A percentile compares a stretch with the other conserved stretches of the same genome.
phyloP scores from a whole-genome alignment of 2,888 invertebrate species.

The Diplolepis rosae region DNA sequence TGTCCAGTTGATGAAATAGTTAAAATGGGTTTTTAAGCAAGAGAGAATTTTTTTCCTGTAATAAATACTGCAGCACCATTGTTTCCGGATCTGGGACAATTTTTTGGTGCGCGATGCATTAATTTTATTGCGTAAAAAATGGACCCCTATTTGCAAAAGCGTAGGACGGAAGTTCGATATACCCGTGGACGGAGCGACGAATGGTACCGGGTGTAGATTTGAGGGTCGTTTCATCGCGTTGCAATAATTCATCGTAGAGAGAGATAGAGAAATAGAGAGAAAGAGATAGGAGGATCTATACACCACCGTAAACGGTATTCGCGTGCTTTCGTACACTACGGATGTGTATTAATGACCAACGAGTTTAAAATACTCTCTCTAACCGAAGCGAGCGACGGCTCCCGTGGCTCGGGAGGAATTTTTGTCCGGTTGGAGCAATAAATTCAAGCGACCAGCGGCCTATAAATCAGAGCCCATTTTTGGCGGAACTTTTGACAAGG shows the following conservation, averaged over 20 bases:
- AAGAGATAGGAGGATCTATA: neutral
- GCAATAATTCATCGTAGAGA: slow-evolving; percentile 25
- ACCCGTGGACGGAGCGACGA: slow-evolving; percentile 12
- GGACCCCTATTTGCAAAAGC: slow-evolving; percentile 10
- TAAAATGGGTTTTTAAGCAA: no score
- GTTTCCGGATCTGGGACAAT: neutral
- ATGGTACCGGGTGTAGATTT: slow-evolving; percentile 14
- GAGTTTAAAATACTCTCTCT: slow-evolving; percentile 61
- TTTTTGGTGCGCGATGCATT: slow-evolving; percentile 10
- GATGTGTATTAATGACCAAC: slow-evolving; percentile 62
- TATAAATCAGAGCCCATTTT: slow-evolving; percentile 68
- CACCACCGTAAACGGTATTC: slow-evolving; percentile 10
- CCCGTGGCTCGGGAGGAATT: slow-evolving; percentile 43
- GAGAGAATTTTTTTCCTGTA: no score
- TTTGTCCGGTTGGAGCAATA: slow-evolving; percentile 56
- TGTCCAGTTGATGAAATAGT: no score
- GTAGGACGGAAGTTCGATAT: slow-evolving; percentile 13
- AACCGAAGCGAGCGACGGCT: slow-evolving; percentile 34
- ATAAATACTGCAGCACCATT: neutral
- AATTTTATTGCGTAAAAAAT: slow-evolving; percentile 19
- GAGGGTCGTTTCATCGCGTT: slow-evolving; percentile 23
- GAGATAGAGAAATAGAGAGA: slow-evolving; percentile 16
- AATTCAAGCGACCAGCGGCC: slow-evolving; percentile 49
- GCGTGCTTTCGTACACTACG: slow-evolving; percentile 31
- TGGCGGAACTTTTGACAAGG: slow-evolving; percentile 69